Evolutionary conservation across 2,113 vertebrate species (phyloP).

Genomic region (Eretmochelys imbricata): DNA sequence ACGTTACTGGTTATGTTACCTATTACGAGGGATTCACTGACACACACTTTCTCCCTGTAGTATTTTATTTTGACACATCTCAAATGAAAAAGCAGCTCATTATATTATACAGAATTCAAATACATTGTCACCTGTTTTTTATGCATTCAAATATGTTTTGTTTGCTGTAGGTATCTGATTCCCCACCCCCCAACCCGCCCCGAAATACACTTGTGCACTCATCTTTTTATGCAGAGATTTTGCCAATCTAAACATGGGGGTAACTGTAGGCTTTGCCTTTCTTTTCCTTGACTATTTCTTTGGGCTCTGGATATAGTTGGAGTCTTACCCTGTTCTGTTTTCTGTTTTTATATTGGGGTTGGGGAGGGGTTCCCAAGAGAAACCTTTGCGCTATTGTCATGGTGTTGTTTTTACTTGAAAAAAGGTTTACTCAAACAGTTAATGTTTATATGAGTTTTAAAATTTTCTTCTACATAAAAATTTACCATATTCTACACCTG

Average conservation of each 20-base stretch:
- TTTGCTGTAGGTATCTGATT: constrained; percentile 2
- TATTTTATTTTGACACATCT: constrained; percentile 77
- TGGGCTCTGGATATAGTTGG: background rate
- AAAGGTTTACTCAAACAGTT: constrained; percentile 8
- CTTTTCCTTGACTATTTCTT: background rate
- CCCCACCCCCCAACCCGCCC: accelerated
- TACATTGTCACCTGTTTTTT: constrained; percentile 66
- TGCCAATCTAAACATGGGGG: background rate
- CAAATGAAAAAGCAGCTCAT: constrained; percentile 74
- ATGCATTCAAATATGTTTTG: constrained; percentile 35
- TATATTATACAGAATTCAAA: constrained; percentile 68
- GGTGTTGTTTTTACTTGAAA: constrained; percentile 30
- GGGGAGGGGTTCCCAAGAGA: constrained; percentile 32
- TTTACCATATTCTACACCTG: background rate
- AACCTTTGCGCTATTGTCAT: constrained; percentile 55
- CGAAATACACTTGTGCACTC: background rate
- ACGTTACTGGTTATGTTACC: constrained; percentile 73
- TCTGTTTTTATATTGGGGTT: background rate
- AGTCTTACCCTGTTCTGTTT: background rate
- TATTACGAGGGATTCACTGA: constrained; percentile 69
- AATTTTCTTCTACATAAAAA: constrained; percentile 36
- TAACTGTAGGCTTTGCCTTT: background rate
- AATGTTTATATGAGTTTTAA: constrained; percentile 48
- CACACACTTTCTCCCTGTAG: constrained; percentile 64
- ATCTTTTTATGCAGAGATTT: constrained; percentile 4